These are phyloP conservation scores for Hassar affinis DNA, from an alignment of 2,113 vertebrate species.

Conservation along the genomic window DNA sequence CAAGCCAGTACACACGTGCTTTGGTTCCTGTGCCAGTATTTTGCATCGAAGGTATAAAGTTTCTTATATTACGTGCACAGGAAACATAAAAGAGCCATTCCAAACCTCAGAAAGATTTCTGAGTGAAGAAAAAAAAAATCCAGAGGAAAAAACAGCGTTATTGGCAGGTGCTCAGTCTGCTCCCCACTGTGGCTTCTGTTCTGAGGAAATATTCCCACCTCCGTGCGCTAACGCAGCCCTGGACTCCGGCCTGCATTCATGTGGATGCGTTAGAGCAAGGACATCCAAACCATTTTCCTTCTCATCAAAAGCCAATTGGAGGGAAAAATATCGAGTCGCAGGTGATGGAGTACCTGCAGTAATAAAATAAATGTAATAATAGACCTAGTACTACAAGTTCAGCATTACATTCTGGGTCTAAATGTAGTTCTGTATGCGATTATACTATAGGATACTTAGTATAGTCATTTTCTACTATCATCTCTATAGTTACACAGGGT, in stretches of 20 bases:
- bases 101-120: conserved; percentile 48
- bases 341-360: neutral
- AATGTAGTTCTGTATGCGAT: neutral
- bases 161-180: conserved; percentile 48
- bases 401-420: neutral
- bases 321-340: neutral
- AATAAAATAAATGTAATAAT: neutral
- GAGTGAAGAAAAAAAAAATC: conserved; percentile 24
- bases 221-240: neutral
- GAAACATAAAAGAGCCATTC: conserved; percentile 46
- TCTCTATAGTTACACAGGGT: neutral
- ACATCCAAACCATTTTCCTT: neutral
- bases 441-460: neutral
- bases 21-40: conserved; percentile 32
- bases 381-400: neutral
- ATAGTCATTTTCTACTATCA: neutral
- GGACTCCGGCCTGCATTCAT: neutral
- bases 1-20: neutral
- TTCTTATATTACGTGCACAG: conserved; percentile 53
- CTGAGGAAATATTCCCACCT: conserved; percentile 38
- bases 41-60: conserved; percentile 48
- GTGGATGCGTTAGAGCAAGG: neutral
- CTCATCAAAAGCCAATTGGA: neutral
- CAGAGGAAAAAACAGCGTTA: conserved; percentile 39
- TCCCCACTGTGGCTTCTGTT: conserved; percentile 36